Evolutionary conservation across 2,888 invertebrate genomes (phyloP).

Genomic region (Cylindroiulus punctatus): DNA sequence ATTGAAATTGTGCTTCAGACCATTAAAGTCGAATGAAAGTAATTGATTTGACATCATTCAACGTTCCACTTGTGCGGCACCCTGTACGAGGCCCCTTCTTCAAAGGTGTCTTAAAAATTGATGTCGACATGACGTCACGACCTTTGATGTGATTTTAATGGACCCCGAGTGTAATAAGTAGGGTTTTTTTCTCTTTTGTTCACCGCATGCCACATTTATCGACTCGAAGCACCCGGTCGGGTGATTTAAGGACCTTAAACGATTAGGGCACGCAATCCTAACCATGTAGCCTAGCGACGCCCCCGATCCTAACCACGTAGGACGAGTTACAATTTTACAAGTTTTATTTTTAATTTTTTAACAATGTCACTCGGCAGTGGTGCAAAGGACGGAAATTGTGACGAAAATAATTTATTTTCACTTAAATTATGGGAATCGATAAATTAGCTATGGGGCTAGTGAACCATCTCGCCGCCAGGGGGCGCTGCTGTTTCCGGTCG

Average conservation of each 20-base stretch:
- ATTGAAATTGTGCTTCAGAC: too few species aligned
- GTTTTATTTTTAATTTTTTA: too few species aligned
- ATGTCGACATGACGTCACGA: too few species aligned
- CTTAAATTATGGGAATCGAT: too few species aligned
- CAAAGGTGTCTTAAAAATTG: too few species aligned
- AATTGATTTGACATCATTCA: too few species aligned
- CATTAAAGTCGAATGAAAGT: too few species aligned
- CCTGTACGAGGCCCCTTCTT: too few species aligned
- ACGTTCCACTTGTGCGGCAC: too few species aligned
- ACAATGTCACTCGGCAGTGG: neutral
- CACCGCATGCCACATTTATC: constrained; percentile 2
- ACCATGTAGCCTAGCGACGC: neutral
- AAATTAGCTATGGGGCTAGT: too few species aligned
- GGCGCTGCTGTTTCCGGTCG: too few species aligned
- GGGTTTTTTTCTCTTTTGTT: neutral
- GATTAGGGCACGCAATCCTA: neutral
- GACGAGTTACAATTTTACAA: neutral
- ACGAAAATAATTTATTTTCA: neutral
- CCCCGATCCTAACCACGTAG: neutral
- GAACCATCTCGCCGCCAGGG: too few species aligned
- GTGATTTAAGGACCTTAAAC: neutral
- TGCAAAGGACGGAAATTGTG: neutral
- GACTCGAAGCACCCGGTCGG: neutral
- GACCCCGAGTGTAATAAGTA: neutral
- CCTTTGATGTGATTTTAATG: constrained; percentile 18